Conservation (phyloP, 2,797 vertebrate genomes). For the Neosalanx taihuensis region DNA sequence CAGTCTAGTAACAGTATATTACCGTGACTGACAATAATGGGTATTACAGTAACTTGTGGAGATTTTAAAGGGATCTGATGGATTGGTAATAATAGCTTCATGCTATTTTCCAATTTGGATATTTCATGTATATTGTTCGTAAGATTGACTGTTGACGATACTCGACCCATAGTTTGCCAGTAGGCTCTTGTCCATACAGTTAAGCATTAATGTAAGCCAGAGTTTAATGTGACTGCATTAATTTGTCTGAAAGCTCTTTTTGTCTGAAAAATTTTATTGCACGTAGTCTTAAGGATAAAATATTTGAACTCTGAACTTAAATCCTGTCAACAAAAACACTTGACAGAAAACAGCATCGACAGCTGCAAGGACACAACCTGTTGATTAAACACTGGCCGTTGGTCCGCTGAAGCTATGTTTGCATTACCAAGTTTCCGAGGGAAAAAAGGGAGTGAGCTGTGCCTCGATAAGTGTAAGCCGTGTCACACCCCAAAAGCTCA, state of each 20-base stretch:
- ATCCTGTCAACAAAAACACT: not conserved
- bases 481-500: conserved; percentile 41
- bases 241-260: not conserved
- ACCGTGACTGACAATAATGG: not conserved
- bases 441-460: conserved; percentile 23
- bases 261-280: not conserved
- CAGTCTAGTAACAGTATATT: conserved; percentile 56
- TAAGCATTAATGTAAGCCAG: no score
- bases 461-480: conserved; percentile 27
- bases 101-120: not conserved
- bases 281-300: not conserved
- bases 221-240: not conserved
- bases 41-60: not conserved
- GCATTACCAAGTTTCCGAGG: conserved; percentile 17
- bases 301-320: not conserved
- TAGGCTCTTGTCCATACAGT: no score
- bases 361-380: conserved; percentile 8
- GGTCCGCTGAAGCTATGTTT: conserved; percentile 16
- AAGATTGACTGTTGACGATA: not conserved
- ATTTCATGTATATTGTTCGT: not conserved
- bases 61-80: not conserved
- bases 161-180: not conserved
- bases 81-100: not conserved
- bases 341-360: not conserved
- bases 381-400: conserved; percentile 20